Conservation (phyloP, 2,113 vertebrate species). For the Mandrillus leucophaeus region DNA sequence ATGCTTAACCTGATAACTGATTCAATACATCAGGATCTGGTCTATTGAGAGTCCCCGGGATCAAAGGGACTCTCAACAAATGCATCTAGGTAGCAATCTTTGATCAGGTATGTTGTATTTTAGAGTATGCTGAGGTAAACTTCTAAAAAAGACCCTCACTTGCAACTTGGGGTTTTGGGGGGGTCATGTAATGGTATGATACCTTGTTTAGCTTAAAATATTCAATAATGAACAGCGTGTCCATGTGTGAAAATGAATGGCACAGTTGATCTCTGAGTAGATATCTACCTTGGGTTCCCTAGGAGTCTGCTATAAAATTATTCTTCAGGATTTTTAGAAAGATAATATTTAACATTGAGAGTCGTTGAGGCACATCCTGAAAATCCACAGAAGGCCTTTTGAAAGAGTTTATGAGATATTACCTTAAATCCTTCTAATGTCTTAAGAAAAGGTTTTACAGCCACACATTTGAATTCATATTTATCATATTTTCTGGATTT, state of each 20-base stretch:
- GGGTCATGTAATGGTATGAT: not conserved
- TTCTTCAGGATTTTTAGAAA: slow-evolving; percentile 7
- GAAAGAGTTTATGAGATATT: not conserved
- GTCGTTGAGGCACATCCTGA: not conserved
- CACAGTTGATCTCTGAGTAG: not conserved
- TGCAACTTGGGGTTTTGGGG: not conserved
- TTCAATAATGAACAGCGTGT: not conserved
- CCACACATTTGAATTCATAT: not conserved
- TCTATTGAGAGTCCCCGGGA: not conserved
- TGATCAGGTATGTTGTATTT: not conserved
- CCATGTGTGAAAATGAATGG: not conserved
- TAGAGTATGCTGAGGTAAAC: not conserved
- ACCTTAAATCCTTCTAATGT: not conserved
- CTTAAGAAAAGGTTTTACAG: not conserved
- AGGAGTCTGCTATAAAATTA: not conserved
- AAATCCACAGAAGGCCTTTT: not conserved
- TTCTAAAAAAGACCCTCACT: not conserved
- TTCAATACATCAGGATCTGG: not conserved
- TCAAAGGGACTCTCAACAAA: not conserved
- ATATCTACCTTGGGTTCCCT: not conserved
- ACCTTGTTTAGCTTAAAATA: slow-evolving; percentile 17
- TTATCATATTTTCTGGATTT: slow-evolving; percentile 3
- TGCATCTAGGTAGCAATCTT: not conserved
- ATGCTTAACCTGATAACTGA: not conserved
- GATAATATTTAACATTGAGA: not conserved